Evolutionary conservation across 2,113 vertebrate species (phyloP).

Genomic region (Acrocephalus kingi): DNA sequence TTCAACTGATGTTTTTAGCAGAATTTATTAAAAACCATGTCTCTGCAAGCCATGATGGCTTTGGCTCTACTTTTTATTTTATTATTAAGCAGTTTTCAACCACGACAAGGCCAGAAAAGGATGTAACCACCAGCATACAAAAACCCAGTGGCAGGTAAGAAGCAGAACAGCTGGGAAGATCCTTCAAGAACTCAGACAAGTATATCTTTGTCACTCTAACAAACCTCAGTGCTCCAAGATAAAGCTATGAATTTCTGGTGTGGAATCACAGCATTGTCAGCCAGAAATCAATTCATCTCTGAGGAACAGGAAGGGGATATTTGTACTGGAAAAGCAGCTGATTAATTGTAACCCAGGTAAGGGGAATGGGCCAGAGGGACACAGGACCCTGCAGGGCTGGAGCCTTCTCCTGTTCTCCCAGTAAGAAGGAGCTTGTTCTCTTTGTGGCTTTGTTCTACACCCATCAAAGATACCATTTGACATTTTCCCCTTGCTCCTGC

Average conservation of each 20-base stretch:
- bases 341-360: not conserved
- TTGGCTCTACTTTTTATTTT: not conserved
- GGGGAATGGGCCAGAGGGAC: not conserved
- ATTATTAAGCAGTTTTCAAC: not conserved
- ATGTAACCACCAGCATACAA: not conserved
- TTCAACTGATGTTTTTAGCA: not conserved
- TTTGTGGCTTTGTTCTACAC: not conserved
- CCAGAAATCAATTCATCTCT: not conserved
- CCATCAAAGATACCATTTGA: not conserved
- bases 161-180: not conserved
- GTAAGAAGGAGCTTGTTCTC: not conserved
- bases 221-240: not conserved
- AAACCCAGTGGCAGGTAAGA: not conserved
- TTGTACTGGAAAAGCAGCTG: not conserved
- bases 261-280: not conserved
- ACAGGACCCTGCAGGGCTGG: no score
- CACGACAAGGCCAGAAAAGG: not conserved
- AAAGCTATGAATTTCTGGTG: not conserved
- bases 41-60: not conserved
- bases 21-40: not conserved
- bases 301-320: not conserved
- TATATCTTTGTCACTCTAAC: not conserved
- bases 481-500: not conserved
- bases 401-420: not conserved
- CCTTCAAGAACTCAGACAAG: not conserved